Conservation (phyloP, 2,888 invertebrate genomes). For the Ctena decussata region DNA sequence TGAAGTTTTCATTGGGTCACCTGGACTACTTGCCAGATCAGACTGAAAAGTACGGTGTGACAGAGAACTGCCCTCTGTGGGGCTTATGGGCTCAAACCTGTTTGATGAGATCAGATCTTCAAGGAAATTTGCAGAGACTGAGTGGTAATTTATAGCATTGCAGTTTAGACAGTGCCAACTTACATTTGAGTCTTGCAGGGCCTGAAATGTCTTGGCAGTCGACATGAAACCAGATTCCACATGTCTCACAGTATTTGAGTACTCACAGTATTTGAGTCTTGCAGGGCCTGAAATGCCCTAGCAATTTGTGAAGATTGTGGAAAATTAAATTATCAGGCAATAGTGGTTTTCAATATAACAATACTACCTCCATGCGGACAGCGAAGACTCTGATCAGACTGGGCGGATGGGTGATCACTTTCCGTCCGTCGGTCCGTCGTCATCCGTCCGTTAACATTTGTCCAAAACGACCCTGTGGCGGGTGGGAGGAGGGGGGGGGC, state of each 20-base stretch:
- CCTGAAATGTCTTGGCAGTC: slow-evolving; percentile 10
- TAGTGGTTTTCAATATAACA: too few relatives aligned
- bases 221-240: background rate
- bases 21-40: slow-evolving; percentile 1
- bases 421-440: too few relatives aligned
- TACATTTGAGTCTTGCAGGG: slow-evolving; percentile 5
- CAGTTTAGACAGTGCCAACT: slow-evolving; percentile 17
- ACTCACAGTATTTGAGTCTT: slow-evolving; percentile 1
- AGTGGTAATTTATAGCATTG: background rate
- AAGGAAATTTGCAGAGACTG: slow-evolving; percentile 1
- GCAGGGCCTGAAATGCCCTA: slow-evolving; percentile 8
- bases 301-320: too few relatives aligned
- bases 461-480: too few relatives aligned
- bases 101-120: slow-evolving; percentile 13
- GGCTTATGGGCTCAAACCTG: slow-evolving; percentile 11
- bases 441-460: too few relatives aligned
- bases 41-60: background rate
- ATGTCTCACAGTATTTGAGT: slow-evolving; percentile 8
- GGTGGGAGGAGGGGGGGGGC: too few relatives aligned
- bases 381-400: too few relatives aligned
- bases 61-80: background rate
- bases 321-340: too few relatives aligned
- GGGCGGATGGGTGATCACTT: too few relatives aligned
- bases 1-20: slow-evolving; percentile 2
- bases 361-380: too few relatives aligned